Conservation (phyloP, 1,140 invertebrate species). For the Scaptomyza graminum region DNA sequence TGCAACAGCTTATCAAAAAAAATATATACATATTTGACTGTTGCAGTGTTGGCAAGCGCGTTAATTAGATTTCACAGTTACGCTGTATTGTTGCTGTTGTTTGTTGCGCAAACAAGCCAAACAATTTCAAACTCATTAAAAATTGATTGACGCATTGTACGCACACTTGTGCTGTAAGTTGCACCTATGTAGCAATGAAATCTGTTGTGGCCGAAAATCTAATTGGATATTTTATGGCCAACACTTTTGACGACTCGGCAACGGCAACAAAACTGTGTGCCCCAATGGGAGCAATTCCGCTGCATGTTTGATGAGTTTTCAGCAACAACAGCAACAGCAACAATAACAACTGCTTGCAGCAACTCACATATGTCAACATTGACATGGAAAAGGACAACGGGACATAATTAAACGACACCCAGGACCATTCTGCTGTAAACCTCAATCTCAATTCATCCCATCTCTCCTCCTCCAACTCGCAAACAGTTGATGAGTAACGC, state of each 20-base stretch:
- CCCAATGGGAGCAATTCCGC: conserved; percentile 66
- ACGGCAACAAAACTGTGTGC: conserved; percentile 34
- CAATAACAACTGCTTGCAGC: conserved; percentile 20
- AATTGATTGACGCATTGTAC: conserved; percentile 68
- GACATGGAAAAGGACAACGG: conserved; percentile 46
- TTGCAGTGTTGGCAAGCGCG: conserved; percentile 17
- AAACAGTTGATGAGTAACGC: conserved; percentile 24
- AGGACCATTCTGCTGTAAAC: conserved; percentile 10
- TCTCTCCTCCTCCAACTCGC: too few relatives aligned
- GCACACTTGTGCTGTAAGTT: conserved; percentile 17
- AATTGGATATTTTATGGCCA: conserved; percentile 79
- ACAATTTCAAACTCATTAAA: conserved; percentile 81
- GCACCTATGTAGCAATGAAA: conserved; percentile 53
- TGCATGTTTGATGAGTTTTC: conserved; percentile 75
- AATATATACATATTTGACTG: too few relatives aligned
- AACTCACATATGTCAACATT: conserved; percentile 58
- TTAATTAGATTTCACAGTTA: conserved; percentile 46
- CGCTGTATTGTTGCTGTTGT: neutral
- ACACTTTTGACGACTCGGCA: conserved; percentile 64
- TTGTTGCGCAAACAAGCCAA: conserved; percentile 20
- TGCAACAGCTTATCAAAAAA: conserved; percentile 7
- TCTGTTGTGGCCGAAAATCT: conserved; percentile 60
- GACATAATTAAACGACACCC: conserved; percentile 77
- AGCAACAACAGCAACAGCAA: conserved; percentile 32
- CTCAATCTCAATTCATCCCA: too few relatives aligned